Base-by-base conservation (phyloP, 2,888 invertebrate species). In the Clusia tigrina region DNA sequence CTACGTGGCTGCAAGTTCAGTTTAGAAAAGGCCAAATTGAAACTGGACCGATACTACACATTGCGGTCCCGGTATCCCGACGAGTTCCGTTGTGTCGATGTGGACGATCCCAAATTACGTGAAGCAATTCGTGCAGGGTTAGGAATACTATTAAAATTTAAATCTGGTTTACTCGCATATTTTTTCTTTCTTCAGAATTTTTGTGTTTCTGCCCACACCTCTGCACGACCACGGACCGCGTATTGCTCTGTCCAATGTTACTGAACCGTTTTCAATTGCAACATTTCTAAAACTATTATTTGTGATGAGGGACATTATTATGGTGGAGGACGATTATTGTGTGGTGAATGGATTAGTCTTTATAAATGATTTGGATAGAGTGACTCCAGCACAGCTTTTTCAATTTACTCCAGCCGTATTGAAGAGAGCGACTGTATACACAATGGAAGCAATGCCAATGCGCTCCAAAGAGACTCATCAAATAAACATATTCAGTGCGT, bases 371-470 rank as follows among this genome's bases (percentile, higher is more conserved):
- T 76, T 88, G 72, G 77, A 84, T 53, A 84, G 86, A 54, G 82
- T 87, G 2, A 86, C 86, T 0, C 71, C 87, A 17, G 85, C 81
- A 17, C 87, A 89, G 67, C 78, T 88, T 17, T 81, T 86, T 42
- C 87, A 88, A 71, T 86, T 88, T 81, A 86, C 88, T 0, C 88
- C 89, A 1, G 78, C 86, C 0, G 69, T 88, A 20, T 85, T 88
- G 37, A 89, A 88, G 74, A 89, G 89, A 73, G 81, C 85, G 48
- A 84, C 86, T 17, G 82, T 85, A 0, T 85, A 85, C 64, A 71
- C 86, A 24, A 87, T 90, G 80, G 87, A 89, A 66, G 89, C 86
- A 0, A 79, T 88, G 62, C 90, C 91, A 0, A 76, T 88, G n/a
- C 84, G 90, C 22, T 85, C 87, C 1, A 87, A 87, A 69, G 86